Base-by-base conservation (phyloP, 2,113 vertebrate species). In the Oncorhynchus kisutch region DNA sequence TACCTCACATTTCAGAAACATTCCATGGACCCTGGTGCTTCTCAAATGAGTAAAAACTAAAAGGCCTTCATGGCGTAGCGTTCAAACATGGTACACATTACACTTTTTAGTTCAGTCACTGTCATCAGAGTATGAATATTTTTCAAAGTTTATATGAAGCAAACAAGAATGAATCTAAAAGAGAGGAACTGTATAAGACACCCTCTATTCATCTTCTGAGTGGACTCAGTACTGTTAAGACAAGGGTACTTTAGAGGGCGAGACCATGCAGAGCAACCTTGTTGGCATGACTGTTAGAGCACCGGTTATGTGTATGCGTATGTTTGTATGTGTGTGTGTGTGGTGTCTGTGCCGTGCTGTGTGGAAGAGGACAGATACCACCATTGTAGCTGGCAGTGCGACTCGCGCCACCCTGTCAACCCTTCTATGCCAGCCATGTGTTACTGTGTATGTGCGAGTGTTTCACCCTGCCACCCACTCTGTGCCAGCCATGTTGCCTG, bases 401-500 rank as follows among this genome's bases (percentile, higher is more conserved):
- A 60, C 57, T 60, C 57, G n/a, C 7, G 5, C 57, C 57, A 60
- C 59, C 24, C 71, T 66, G 68, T 49, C 71, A 9, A 67, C 77
- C 34, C 34, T 6, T 34, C 72, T 65, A 73, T 75, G 72, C 78
- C 86, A 73, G 76, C 67, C 57, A 27, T 18, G 62, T 59, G 74
- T 49, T 29, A 49, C 12, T 76, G 51, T 78, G 69, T 13, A 25
- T 6, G 34, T 24, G 27, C 2, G 13, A 29, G 29, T 29, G 29
- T 29, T 29, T 24, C 49, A 57, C 57, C 31, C 68, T 65, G 67
- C 48, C 71, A 7, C 67, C 78, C 31, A 5, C 31, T 34, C 72
- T 65, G 75, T 74, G 72, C 79, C 86, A 73, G 76, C 67, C 57
- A 25, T 16, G 62, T 59, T 77, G 84, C 72, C 72, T 60, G 81